Evolutionary conservation across 2,113 vertebrate species (phyloP), one percentile per base, ranked within the genome.

Genomic region (Ramphastos sulfuratus): DNA sequence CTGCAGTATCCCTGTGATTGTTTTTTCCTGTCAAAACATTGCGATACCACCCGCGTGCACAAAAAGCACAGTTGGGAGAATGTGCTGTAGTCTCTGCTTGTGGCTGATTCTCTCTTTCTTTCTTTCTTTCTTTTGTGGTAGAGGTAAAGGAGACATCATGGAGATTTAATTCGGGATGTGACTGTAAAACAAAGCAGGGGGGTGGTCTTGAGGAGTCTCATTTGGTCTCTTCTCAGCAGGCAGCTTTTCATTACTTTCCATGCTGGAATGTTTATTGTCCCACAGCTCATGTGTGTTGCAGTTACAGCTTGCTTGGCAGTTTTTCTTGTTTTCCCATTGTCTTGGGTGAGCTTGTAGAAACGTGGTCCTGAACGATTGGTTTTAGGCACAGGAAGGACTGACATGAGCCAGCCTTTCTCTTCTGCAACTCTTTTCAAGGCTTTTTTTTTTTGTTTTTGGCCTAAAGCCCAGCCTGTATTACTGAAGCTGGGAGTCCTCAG

Each of bases 191-290:
- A 3, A 79, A 91, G 82, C 65, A 46, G 80, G 76, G 77, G 77
- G 81, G n/a, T 88, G 63, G 73, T 94, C 93, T 81, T n/a, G 50
- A 42, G 39, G 73, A 92, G 81, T 86, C 44, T 95, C 93, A 82
- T 96, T 90, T 95, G 70, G 90, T 84, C 85, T 93, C 66, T 95
- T 85, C 94, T 91, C 94, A 90, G 94, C 94, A 78, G 87, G 96
- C 90, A 94, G 65, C 90, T 93, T 96, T 90, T 96, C 91, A 96
- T 95, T 95, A 92, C 92, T 94, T 96, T 94, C 87, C 59, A 28
- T 56, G 77, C 73, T 90, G 92, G 85, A 93, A 90, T 93, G 93
- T 95, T 95, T 94, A 86, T 90, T 94, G 70, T 93, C 87, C 94
- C 80, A 19, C 79, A 84, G 90, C 74, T 95, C 59, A 7, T 63